phyloP scores from a whole-genome alignment of 2,888 invertebrate genomes.

The Trimorus sp. region DNA sequence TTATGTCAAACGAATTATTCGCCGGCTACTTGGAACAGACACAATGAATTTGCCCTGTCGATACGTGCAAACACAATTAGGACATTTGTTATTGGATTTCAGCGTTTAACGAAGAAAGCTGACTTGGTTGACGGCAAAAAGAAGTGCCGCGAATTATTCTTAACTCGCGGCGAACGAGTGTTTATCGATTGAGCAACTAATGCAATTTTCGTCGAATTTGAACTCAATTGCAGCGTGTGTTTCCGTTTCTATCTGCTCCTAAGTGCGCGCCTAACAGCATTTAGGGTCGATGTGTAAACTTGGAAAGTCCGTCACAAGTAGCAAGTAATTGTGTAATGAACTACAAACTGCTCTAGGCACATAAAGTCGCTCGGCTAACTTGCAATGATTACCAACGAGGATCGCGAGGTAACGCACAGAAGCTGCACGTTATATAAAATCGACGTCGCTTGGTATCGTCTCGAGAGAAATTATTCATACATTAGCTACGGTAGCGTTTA shows the following conservation, averaged over 20 bases:
- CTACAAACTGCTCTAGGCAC: constrained; percentile 64
- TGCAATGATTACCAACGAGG: constrained; percentile 52
- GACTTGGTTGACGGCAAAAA: background rate
- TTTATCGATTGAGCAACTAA: constrained; percentile 34
- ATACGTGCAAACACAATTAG: constrained; percentile 12
- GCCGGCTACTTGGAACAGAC: background rate
- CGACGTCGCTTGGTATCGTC: constrained; percentile 13
- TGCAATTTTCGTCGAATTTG: constrained; percentile 38
- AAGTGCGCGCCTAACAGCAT: constrained; percentile 53
- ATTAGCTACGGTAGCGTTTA: background rate
- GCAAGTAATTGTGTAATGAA: constrained; percentile 67
- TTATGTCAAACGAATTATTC: constrained; percentile 23
- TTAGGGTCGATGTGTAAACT: constrained; percentile 61
- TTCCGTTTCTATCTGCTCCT: constrained; percentile 50
- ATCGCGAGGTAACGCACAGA: constrained; percentile 31
- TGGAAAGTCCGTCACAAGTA: constrained; percentile 57
- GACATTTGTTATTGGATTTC: background rate
- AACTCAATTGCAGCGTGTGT: constrained; percentile 37
- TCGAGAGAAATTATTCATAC: background rate
- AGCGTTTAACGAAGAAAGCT: background rate
- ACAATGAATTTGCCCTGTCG: constrained; percentile 7
- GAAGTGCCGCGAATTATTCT: constrained; percentile 3
- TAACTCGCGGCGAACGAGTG: constrained; percentile 10
- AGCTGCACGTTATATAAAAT: constrained; percentile 30
- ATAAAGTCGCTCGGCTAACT: constrained; percentile 55